phyloP scores from a whole-genome alignment of 2,113 vertebrate species.

The Pogonocichla stellata region DNA sequence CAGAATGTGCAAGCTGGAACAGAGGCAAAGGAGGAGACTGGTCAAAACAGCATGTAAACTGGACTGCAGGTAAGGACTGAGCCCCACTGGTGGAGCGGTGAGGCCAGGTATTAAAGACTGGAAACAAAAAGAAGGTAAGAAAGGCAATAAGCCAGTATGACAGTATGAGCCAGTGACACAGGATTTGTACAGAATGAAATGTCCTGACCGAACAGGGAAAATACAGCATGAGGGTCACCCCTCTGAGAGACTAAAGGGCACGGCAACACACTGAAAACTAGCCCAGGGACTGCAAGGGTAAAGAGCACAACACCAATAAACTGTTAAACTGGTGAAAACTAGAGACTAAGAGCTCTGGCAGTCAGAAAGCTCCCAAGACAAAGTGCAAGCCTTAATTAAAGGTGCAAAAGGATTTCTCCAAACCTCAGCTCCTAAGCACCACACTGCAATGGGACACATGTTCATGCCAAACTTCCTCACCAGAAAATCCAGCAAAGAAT shows the following conservation, averaged over 20 bases:
- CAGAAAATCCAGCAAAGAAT: background rate
- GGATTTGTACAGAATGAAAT: background rate
- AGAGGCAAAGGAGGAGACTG: background rate
- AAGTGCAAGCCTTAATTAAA: background rate
- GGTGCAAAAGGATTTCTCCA: background rate
- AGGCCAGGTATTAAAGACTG: background rate
- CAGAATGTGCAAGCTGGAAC: rapidly evolving
- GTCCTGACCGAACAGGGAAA: background rate
- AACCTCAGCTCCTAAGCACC: background rate
- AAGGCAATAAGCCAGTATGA: background rate
- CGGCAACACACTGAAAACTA: background rate
- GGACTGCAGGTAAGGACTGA: background rate
- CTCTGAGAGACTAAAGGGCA: background rate
- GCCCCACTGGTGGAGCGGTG: background rate
- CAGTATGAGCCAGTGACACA: background rate
- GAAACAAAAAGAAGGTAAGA: background rate
- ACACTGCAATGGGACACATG: background rate
- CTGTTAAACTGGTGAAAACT: background rate
- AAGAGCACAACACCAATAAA: background rate
- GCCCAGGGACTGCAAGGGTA: background rate
- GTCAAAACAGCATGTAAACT: rapidly evolving
- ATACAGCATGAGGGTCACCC: background rate
- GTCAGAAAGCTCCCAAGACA: background rate
- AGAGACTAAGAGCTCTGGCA: background rate
- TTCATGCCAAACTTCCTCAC: background rate